Conservation (phyloP, 2,888 invertebrate genomes). For the Mythimna vitellina region DNA sequence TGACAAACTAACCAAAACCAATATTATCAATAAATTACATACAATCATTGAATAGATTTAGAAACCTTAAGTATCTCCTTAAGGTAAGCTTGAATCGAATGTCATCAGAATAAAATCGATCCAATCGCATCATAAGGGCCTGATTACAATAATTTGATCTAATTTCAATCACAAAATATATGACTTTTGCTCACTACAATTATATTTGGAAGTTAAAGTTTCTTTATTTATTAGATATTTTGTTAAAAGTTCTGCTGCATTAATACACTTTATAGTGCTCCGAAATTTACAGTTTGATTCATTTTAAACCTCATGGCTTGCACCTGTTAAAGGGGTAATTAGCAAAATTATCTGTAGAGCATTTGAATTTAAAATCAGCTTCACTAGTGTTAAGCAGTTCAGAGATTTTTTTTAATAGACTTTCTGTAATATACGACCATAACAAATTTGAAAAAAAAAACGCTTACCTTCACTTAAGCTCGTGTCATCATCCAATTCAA, state of each 20-base stretch:
- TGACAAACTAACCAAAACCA: too few relatives aligned
- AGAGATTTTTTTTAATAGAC: background rate
- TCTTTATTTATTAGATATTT: background rate
- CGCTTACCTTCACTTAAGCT: conserved; percentile 77
- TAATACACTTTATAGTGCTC: background rate
- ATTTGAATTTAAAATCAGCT: background rate
- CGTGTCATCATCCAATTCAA: conserved; percentile 78
- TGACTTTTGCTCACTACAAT: background rate
- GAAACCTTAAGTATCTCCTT: too few relatives aligned
- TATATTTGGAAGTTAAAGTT: background rate
- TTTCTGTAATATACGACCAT: background rate
- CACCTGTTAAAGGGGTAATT: background rate
- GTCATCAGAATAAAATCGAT: too few relatives aligned
- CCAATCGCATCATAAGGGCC: too few relatives aligned
- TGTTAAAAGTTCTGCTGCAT: too few relatives aligned
- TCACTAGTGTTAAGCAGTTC: background rate
- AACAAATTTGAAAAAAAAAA: background rate
- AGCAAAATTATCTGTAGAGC: background rate
- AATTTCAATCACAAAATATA: too few relatives aligned
- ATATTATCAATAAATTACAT: too few relatives aligned
- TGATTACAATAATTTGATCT: background rate
- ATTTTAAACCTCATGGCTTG: background rate
- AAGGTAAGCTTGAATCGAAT: too few relatives aligned
- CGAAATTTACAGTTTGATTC: background rate
- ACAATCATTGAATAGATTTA: too few relatives aligned